Evolutionary conservation across 2,888 invertebrate species (phyloP), one percentile per base, ranked within the genome.

Genomic region (Kuschelorhynchus macadamiae): DNA sequence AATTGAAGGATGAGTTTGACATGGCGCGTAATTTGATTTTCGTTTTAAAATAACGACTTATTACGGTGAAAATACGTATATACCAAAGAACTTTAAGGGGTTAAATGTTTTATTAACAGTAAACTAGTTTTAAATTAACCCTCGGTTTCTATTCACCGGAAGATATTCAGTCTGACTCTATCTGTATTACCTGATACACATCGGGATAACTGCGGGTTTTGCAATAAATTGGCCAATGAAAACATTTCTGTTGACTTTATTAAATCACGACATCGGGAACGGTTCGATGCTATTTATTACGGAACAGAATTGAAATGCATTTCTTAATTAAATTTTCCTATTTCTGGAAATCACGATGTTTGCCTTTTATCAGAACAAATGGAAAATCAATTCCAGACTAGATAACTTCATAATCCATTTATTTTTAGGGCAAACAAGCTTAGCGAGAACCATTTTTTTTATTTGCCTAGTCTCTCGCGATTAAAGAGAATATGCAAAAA

Each of bases 251-350:
- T 60, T 60, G 60, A 36, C 42, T 11, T 36, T 47, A 60, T 60
- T 50, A 50, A 60, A 60, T 60, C 60, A 60, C 60, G 60, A 60
- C 49, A 17, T 42, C 42, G 42, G 42, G 14, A 42, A 42, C 17
- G 42, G 42, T 14, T 42, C 42, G 42, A 42, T 17, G 16, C 8
- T 11, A 17, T n/a, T n/a, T n/a, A n/a, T 42, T 42, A 42, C 16
- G 32, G 42, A 39, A 25, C 36, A 41, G 42, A 50, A 60, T 60
- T 60, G 49, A 60, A 60, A 60, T 60, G 60, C 60, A 60, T 60
- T 60, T 60, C 60, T 60, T 60, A 60, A 60, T 60, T 60, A 60
- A 60, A 60, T 60, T 60, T 41, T 50, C 47, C 50, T 50, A 60
- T 60, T 60, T 60, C 47, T n/a, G 60, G 60, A 57, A 50, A 12